These are phyloP conservation scores for Neocloeon triangulifer DNA, from an alignment of 1,140 invertebrate species.

Conservation along the genomic window DNA sequence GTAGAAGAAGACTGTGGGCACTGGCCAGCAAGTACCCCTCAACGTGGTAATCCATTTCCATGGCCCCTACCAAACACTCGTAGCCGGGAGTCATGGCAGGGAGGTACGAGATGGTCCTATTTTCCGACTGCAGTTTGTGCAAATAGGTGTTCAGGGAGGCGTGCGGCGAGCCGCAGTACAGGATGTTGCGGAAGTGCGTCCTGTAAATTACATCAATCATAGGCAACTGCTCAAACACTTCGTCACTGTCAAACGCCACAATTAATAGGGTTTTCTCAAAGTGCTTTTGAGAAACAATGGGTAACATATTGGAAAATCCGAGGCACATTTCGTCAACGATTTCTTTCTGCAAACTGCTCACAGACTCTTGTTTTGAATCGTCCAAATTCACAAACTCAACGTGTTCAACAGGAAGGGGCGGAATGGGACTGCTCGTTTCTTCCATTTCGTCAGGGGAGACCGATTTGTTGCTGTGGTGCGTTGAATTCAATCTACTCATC, in stretches of 20 bases:
- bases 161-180: slow-evolving; percentile 16
- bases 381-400: background rate
- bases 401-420: slow-evolving; percentile 5
- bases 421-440: slow-evolving; percentile 1
- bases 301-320: slow-evolving; percentile 12
- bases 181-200: slow-evolving; percentile 14
- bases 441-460: background rate
- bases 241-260: slow-evolving; percentile 13
- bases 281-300: slow-evolving; percentile 8
- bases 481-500: slow-evolving; percentile 2
- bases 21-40: slow-evolving; percentile 15
- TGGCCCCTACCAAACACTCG: slow-evolving; percentile 15
- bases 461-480: background rate
- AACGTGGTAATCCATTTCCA: slow-evolving; percentile 17
- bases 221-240: slow-evolving; percentile 15
- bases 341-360: slow-evolving; percentile 11
- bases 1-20: slow-evolving; percentile 14
- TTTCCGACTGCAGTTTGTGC: slow-evolving; percentile 13
- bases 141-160: slow-evolving; percentile 13
- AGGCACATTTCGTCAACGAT: slow-evolving; percentile 13
- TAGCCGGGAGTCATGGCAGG: slow-evolving; percentile 14
- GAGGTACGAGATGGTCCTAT: slow-evolving; percentile 14
- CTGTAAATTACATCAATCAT: slow-evolving; percentile 15
- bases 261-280: slow-evolving; percentile 13
- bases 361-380: slow-evolving; percentile 1